Base-by-base conservation (phyloP, 2,113 vertebrate species). In the Sturnus vulgaris region DNA sequence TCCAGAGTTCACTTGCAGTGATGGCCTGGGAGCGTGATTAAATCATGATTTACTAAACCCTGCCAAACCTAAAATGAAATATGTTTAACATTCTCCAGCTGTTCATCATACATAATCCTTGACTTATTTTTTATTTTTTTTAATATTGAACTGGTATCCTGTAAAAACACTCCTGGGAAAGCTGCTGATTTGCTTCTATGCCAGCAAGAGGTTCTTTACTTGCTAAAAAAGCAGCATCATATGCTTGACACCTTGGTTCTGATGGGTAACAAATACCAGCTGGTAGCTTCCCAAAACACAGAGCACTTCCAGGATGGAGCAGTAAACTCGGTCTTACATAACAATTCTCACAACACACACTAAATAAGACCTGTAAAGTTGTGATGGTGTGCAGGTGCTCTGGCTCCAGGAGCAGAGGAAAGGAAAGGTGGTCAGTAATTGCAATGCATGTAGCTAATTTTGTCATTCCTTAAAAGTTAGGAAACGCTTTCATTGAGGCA, bases 21-120 rank as follows among this genome's bases (percentile, higher is more conserved):
- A 91, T 95, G 93, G 96, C 91, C 73, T 30, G 86, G 92, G 91
- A 97, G 82, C 2, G 31, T 93, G 97, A 91, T 97, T 97, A 95
- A 97, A 93, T 83, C 44, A 57, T 95, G 92, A 97, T 97, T 97
- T 94, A 95, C 93, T 95, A 89, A 96, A 86, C 73, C 66, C 63
- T 97, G 97, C 97, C 97, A 97, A 61, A 96, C 82, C 70, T 86
- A 70, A 79, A 97, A 95, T 92, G 97, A 97, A 97, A 97, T 97
- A 94, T 66, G 55, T 57, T 42, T 97, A 97, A 97, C 81, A 73
- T 97, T 95, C 95, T 95, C 96, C 97, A 97, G 95, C 95, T 98
- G 96, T 93, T 97, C 80, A 76, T 96, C 90, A 96, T 96, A 94
- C 70, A 89, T 86, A 93, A 91, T 97, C 75, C 93, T 95, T 76